These are phyloP conservation scores for Sigmodon hispidus DNA, from an alignment of 2,113 vertebrate genomes.

Conservation along the genomic window DNA sequence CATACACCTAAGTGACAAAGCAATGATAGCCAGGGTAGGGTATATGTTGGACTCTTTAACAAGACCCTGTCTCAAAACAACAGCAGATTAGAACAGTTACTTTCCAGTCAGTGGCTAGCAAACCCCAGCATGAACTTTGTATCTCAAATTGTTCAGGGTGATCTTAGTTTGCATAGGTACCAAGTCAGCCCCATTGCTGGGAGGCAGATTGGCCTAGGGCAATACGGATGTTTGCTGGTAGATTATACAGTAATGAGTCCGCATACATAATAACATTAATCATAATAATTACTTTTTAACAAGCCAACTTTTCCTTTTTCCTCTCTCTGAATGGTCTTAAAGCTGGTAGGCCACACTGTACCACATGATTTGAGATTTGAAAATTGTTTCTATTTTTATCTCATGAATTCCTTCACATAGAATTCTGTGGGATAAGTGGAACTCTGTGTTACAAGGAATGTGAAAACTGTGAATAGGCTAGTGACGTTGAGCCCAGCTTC, in stretches of 20 bases:
- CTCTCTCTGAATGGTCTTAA: neutral
- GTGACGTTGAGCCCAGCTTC: neutral
- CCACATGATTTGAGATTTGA: neutral
- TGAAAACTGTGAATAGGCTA: neutral
- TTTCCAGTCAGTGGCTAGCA: neutral
- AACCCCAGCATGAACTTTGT: neutral
- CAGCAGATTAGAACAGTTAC: neutral
- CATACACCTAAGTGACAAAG: too few relatives aligned
- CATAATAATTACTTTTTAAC: neutral
- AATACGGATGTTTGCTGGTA: fast-evolving
- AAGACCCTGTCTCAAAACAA: neutral
- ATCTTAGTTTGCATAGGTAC: neutral
- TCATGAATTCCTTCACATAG: neutral
- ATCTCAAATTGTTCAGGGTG: neutral
- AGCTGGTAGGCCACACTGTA: neutral
- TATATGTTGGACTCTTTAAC: neutral
- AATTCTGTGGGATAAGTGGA: neutral
- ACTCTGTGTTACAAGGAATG: neutral
- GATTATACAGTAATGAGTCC: neutral
- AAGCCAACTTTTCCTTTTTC: neutral
- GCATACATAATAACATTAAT: neutral
- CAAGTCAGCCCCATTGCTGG: neutral
- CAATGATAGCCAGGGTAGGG: neutral
- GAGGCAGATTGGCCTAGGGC: neutral
- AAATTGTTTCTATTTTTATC: neutral